A percentile compares a stretch with the other conserved stretches of the same genome.
Conservation (phyloP, 2,888 invertebrate species). For the Sympetrum striolatum region DNA sequence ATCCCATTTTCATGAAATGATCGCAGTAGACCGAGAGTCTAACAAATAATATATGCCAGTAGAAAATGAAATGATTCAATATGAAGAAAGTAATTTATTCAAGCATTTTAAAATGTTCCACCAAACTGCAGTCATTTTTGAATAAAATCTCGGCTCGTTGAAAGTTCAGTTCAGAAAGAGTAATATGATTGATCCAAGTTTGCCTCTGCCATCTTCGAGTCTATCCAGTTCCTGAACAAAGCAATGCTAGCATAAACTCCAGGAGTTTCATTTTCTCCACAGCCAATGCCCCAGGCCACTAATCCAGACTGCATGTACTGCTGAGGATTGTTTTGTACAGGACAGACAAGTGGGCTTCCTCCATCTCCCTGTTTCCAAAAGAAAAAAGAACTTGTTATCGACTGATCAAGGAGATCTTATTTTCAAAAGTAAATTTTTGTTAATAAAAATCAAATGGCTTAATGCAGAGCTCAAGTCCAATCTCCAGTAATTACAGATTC, state of each 20-base stretch:
- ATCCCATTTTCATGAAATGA: too few species aligned
- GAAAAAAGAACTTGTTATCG: neutral
- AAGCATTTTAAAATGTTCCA: too few species aligned
- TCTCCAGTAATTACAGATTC: too few species aligned
- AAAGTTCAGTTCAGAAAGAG: neutral
- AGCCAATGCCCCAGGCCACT: slow-evolving; percentile 59
- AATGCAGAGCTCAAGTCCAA: too few species aligned
- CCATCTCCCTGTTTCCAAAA: slow-evolving; percentile 56
- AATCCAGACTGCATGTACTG: slow-evolving; percentile 56
- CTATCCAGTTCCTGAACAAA: slow-evolving; percentile 56
- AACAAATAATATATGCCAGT: too few species aligned
- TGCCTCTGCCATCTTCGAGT: slow-evolving; percentile 53
- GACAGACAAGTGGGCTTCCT: slow-evolving; percentile 58
- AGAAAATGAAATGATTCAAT: too few species aligned
- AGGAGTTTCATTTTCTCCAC: slow-evolving; percentile 57
- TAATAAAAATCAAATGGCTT: too few species aligned
- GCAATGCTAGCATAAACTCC: slow-evolving; percentile 58
- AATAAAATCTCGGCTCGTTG: neutral
- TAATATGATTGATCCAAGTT: slow-evolving; percentile 55
- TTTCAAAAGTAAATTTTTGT: too few species aligned
- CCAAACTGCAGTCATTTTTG: too few species aligned
- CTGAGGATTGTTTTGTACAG: slow-evolving; percentile 51
- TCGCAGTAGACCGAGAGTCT: too few species aligned
- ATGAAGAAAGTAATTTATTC: too few species aligned
- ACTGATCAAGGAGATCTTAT: neutral